A percentile compares a stretch with the other conserved stretches of the same genome.
These are phyloP conservation scores for Pelosia muscerda DNA, from an alignment of 2,888 invertebrate species.

Conservation along the genomic window DNA sequence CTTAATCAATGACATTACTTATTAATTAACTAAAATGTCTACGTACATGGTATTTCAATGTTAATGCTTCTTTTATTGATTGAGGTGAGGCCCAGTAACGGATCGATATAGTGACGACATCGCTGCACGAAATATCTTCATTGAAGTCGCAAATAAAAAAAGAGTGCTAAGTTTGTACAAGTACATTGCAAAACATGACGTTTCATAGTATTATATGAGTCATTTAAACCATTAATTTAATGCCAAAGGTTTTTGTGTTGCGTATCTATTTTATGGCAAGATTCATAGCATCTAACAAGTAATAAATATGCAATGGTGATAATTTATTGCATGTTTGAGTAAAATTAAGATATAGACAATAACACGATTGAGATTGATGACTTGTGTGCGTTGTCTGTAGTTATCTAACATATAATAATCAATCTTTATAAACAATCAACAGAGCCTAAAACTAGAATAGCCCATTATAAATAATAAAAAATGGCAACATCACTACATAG, in stretches of 20 bases:
- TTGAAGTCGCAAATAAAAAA: neutral
- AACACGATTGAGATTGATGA: neutral
- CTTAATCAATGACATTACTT: neutral
- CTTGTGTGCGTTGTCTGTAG: neutral
- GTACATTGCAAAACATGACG: neutral
- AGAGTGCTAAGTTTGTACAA: neutral
- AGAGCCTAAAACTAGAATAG: neutral
- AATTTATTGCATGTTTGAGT: neutral
- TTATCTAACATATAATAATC: neutral
- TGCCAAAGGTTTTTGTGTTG: neutral
- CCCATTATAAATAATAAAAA: neutral
- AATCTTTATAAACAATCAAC: neutral
- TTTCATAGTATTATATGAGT: neutral
- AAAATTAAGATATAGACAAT: conserved; percentile 2
- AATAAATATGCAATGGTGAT: neutral
- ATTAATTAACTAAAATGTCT: neutral
- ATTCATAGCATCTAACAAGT: neutral
- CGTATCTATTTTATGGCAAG: neutral
- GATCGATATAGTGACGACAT: neutral
- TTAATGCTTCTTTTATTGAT: neutral
- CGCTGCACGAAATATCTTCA: neutral
- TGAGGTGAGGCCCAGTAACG: neutral
- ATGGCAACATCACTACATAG: too few species aligned
- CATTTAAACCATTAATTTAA: neutral
- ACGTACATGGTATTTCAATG: neutral